Base-by-base conservation (phyloP, 2,113 vertebrate genomes). In the Budorcas taxicolor region DNA sequence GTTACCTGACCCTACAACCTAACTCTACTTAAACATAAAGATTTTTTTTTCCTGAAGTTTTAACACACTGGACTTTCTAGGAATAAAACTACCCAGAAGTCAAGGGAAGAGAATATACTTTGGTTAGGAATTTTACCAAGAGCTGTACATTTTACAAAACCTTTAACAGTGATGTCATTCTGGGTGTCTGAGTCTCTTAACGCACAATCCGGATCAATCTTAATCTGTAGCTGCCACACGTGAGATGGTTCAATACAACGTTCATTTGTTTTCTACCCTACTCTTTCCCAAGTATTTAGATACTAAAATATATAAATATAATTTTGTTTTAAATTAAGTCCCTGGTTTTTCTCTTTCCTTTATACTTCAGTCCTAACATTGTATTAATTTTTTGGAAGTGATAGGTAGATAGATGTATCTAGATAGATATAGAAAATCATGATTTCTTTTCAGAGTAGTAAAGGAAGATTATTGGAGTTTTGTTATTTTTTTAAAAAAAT, bases 11-110 rank as follows among this genome's bases (percentile, higher is more conserved):
- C 47, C 78, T 64, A 96, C 50, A 91, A 86, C 19, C 55, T 64
- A 91, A 87, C 29, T 62, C 52, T 82, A 85, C 83, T 93, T 81
- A 94, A 91, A 91, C 29, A 55, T 78, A 47, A 92, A 55, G n/a
- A 5, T 5, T 2, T 33, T 62, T 85, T 53, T 50, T 78, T 2
- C 33, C 57, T 78, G 25, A 11, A 31, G 57, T 60, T 93, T 95
- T 92, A 96, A 95, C 36, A 67, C 57, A 52, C 4, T 80, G 33
- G 25, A 31, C 94, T 95, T 82, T 89, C 91, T 95, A 95, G 62
- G n/a, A 96, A 83, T 64, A 91, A 97, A 92, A 84, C 57, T 58
- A 76, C 55, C 47, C 86, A 81, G 90, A 96, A 92, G 91, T 13
- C 55, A 87, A 93, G 36, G 21, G 23, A 93, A 71, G 14, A 27